These are phyloP conservation scores for Pachymerium ferrugineum DNA, from an alignment of 2,888 invertebrate genomes.

Conservation along the genomic window DNA sequence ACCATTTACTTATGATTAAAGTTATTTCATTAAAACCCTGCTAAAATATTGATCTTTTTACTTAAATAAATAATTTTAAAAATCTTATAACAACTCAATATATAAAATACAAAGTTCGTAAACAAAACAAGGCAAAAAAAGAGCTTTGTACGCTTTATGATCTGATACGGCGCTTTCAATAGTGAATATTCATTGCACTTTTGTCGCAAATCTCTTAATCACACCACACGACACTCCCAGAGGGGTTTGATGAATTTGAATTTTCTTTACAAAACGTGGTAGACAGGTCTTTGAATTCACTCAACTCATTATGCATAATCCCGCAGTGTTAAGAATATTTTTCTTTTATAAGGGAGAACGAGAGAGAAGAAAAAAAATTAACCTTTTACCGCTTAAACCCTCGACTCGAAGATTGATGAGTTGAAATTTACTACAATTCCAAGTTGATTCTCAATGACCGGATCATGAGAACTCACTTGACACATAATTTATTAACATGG, in stretches of 20 bases:
- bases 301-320: not conserved
- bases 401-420: not conserved
- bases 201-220: not conserved
- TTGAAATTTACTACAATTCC: not conserved
- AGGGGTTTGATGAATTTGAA: too few relatives aligned
- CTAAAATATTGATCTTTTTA: too few relatives aligned
- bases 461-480: constrained; percentile 14
- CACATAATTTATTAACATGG: constrained; percentile 17
- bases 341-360: not conserved
- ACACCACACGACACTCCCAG: not conserved
- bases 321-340: not conserved
- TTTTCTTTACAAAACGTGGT: not conserved
- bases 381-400: not conserved
- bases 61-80: too few relatives aligned
- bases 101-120: too few relatives aligned
- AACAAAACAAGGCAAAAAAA: too few relatives aligned
- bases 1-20: too few relatives aligned
- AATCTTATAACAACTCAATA: too few relatives aligned
- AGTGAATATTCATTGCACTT: not conserved
- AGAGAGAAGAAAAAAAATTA: not conserved
- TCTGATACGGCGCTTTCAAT: not conserved
- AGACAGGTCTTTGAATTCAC: not conserved
- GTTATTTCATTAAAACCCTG: too few relatives aligned
- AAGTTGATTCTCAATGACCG: constrained; percentile 18
- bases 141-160: too few relatives aligned